Base-by-base conservation (phyloP, 2,888 invertebrate species). In the Caenorhabditis sinica region DNA sequence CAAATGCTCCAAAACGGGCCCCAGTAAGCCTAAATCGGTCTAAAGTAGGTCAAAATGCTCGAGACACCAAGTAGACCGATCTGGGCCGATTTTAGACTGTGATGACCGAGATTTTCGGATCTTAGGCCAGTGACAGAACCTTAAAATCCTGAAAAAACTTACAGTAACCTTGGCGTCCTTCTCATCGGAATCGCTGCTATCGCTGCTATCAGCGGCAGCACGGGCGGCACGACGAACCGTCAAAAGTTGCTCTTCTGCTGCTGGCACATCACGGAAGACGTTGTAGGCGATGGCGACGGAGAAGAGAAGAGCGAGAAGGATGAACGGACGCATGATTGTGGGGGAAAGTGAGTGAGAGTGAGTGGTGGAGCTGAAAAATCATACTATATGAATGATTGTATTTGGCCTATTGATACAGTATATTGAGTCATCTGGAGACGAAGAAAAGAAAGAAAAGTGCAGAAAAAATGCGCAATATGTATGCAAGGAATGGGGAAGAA, bases 251-350 rank as follows among this genome's bases (percentile, higher is more conserved):
- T 79, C 79, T 17, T 83, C 83, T 33, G 66, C 72, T 6, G 33
- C 79, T 25, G 51, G 68, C 9, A 66, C 71, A 33, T 84, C 81
- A 17, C 81, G 72, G 75, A 81, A 81, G 17, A 73, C 49, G 61
- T 80, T 84, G 81, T 81, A 84, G 25, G 84, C 84, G 69, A 80
- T 20, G 60, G 75, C 43, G 56, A 72, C 72, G 65, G 80, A 68
- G 74, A 73, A 45, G 71, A 84, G 66, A 30, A 84, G 76, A 51
- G 84, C 84, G 61, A 84, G 51, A 25, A 83, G 56, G 60, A 80
- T 43, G 66, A 83, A n/a, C 36, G 80, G 63, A 45, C 83, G 83
- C 83, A 83, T 83, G 25, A 20, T n/a, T n/a, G n/a, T n/a, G n/a
- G n/a, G n/a, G n/a, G n/a, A n/a, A n/a, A n/a, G n/a, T 25, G 68